A percentile compares a stretch with the other conserved stretches of the same genome.
These are phyloP conservation scores for Actinernus sp. DNA, from an alignment of 92 coral and sea anemone species.

Conservation along the genomic window DNA sequence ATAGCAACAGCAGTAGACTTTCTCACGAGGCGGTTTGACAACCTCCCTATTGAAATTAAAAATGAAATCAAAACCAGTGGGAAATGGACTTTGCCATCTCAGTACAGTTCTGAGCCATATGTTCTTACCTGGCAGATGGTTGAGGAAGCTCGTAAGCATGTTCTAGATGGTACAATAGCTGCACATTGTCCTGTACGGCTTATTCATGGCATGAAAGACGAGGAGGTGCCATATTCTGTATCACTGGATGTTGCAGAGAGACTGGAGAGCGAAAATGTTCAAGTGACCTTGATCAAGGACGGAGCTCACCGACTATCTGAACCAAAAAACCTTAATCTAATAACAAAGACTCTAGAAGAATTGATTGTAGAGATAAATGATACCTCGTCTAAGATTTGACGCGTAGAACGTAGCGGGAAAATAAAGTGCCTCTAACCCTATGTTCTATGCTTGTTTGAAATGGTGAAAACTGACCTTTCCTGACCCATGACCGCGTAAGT, in stretches of 20 bases:
- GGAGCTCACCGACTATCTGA: constrained; percentile 84
- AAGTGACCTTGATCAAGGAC: constrained; percentile 67
- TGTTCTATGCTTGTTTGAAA: no score
- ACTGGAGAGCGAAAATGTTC: constrained; percentile 64
- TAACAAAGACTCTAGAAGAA: constrained; percentile 57
- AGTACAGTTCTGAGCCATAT: constrained; percentile 71
- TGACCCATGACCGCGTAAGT: no score
- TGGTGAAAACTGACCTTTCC: no score
- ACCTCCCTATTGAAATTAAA: constrained; percentile 57
- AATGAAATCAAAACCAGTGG: constrained; percentile 62
- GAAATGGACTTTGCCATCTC: constrained; percentile 68
- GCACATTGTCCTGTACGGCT: constrained; percentile 77
- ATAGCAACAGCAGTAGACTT: constrained; percentile 83
- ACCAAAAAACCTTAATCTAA: constrained; percentile 35
- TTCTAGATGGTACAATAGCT: constrained; percentile 27
- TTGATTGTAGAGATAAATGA: constrained; percentile 45
- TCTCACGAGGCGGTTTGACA: constrained; percentile 59
- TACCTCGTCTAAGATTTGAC: background rate
- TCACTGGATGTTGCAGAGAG: constrained; percentile 67
- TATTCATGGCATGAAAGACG: constrained; percentile 83
- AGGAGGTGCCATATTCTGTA: constrained; percentile 73
- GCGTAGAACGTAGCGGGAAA: no score
- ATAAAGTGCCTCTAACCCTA: no score
- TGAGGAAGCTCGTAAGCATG: constrained; percentile 70
- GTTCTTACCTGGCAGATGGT: constrained; percentile 59